Conservation (phyloP, 1,140 invertebrate species). For the Conus betulinus region DNA sequence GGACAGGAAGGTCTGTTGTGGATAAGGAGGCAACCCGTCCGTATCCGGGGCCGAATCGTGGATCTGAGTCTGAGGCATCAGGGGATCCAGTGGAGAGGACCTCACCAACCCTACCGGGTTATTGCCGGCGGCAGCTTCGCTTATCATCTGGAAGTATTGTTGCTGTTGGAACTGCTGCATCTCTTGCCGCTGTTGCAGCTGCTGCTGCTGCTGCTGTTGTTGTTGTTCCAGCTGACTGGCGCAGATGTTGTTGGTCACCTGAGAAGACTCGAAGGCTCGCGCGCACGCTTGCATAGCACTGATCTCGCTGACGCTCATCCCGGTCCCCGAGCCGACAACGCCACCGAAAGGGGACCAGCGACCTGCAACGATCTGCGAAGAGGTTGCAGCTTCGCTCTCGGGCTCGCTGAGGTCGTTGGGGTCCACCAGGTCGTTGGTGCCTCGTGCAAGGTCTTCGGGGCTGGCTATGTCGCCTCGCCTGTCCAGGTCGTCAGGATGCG, state of each 20-base stretch:
- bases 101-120: background rate
- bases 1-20: background rate
- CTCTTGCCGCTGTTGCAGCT: constrained; percentile 12
- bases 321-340: background rate
- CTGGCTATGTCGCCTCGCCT: background rate
- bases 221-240: constrained; percentile 6
- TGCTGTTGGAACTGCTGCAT: background rate
- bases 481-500: constrained; percentile 13
- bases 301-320: background rate
- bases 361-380: background rate
- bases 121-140: background rate
- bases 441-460: background rate
- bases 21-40: background rate
- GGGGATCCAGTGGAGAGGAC: background rate
- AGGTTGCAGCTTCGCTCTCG: background rate
- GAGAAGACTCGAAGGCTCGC: background rate
- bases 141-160: constrained; percentile 18
- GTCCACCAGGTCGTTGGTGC: background rate
- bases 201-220: constrained; percentile 30
- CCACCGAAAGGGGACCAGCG: constrained; percentile 11
- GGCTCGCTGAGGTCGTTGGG: constrained; percentile 5
- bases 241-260: background rate
- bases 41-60: background rate
- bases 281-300: background rate
- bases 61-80: background rate